Evolutionary conservation across 2,113 vertebrate species (phyloP), one percentile per base, ranked within the genome.

Genomic region (Anolis carolinensis): DNA sequence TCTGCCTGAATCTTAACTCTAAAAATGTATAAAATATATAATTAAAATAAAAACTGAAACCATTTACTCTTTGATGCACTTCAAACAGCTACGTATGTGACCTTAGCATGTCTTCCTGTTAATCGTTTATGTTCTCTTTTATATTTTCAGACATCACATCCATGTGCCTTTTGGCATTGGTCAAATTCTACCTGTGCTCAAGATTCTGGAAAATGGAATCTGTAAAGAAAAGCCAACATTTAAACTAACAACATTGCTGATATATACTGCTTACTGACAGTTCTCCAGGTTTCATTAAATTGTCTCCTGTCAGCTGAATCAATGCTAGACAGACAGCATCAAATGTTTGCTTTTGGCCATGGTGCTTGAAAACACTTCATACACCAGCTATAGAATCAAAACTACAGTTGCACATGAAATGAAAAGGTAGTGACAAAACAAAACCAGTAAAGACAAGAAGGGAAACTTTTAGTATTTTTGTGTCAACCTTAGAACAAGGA

Each of bases 241-340:
- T 85, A 86, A 95, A 82, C 74, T 74, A 91, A 48, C 72, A 88
- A 77, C 9, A 73, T 16, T 48, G 34, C 1, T 72, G 65, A 71
- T 2, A 0, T 14, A 1, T 72, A 75, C 85, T 88, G 92, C 79
- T 88, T 89, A 79, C 81, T 91, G 90, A 89, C 79, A 95, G 82
- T 50, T 88, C 30, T 84, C 78, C 86, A 63, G 65, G 50, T 94
- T 93, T 82, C 79, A 88, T 79, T 76, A 85, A 91, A 5, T 73
- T 84, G 88, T 74, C 78, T 36, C 3, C 36, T 52, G 55, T 34
- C 18, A 87, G 67, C 85, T 1, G 77, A 11, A 25, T 83, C 67
- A 77, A 62, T 71, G 39, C 55, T 72, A 85, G 39, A 48, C 72
- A 85, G 6, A 36, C 13, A 82, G 76, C 16, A 80, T 90, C 7